Base-by-base conservation (phyloP, 2,113 vertebrate genomes). In the Sturnus vulgaris region DNA sequence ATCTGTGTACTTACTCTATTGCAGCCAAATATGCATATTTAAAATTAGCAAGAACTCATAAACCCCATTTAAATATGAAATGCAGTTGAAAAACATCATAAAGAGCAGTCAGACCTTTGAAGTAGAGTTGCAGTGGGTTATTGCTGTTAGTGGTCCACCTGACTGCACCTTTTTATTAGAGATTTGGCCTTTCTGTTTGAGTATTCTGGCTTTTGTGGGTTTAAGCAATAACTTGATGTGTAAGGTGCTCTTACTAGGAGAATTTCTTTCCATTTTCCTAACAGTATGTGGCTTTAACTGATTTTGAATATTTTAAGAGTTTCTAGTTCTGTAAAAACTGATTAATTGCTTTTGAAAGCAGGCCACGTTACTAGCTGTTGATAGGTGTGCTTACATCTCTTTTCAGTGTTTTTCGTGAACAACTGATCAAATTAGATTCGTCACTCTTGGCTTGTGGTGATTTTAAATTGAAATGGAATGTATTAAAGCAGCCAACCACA, bases 381-480 rank as follows among this genome's bases (percentile, higher is more conserved):
- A 86, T 94, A 93, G 79, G 61, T 93, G 81, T 97, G 70, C 96
- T 79, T 92, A 64, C 88, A 83, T 92, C 93, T 96, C 95, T 93
- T 96, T 97, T 85, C 96, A 93, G 50, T 98, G 93, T 97, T 98
- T 98, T 98, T 97, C 79, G 59, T 97, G 97, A 97, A 94, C 95
- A 97, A 91, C 95, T 96, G 98, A 97, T 98, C 97, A 97, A 98
- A 98, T 98, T 97, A 98, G 92, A 97, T 97, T 98, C 90, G 68
- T 97, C 97, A 94, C 92, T 98, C 94, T 95, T 97, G 95, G 97
- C 96, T 97, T 97, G 93, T 95, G 95, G 96, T 98, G 97, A 98
- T 98, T 98, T 98, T 94, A 98, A 97, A 98, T 97, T 98, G 96
- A 98, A 98, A 98, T 97, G 96, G 97, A 98, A 98, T 98, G 97